Evolutionary conservation across 2,888 invertebrate species (phyloP).

Genomic region (Tortricodes alternella): DNA sequence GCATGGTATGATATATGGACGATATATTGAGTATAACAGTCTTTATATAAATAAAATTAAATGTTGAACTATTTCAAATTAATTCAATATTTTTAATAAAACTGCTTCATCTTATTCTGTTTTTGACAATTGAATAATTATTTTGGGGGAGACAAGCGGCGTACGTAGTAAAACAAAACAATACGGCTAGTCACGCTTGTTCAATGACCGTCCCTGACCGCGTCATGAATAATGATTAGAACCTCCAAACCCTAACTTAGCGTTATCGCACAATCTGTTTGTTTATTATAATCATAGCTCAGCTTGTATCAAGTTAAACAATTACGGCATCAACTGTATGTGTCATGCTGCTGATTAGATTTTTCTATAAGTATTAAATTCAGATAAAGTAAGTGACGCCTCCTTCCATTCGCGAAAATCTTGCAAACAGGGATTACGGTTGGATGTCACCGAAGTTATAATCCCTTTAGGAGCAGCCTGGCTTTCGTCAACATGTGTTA

Average conservation of each 20-base stretch:
- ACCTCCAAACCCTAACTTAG: constrained; percentile 18
- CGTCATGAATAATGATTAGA: constrained; percentile 18
- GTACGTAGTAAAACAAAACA: constrained; percentile 14
- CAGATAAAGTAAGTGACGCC: too few species aligned
- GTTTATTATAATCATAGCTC: neutral
- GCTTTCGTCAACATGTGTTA: neutral
- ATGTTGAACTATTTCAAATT: too few species aligned
- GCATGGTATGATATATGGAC: neutral
- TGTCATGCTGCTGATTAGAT: too few species aligned
- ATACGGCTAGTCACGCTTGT: constrained; percentile 10
- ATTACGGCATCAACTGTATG: too few species aligned
- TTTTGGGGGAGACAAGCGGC: too few species aligned
- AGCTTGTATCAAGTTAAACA: neutral
- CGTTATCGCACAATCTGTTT: constrained; percentile 21
- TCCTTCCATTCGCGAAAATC: constrained; percentile 9
- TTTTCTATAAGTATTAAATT: too few species aligned
- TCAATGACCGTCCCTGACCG: constrained; percentile 23
- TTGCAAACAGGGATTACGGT: constrained; percentile 5
- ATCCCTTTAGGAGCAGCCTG: constrained; percentile 10
- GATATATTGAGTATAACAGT: neutral
- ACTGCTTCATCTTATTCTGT: too few species aligned
- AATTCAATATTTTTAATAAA: too few species aligned
- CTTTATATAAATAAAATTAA: too few species aligned
- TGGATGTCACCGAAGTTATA: neutral
- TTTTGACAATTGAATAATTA: too few species aligned